Base-by-base conservation (phyloP, 2,797 vertebrate genomes). In the Steatocranus sp. region DNA sequence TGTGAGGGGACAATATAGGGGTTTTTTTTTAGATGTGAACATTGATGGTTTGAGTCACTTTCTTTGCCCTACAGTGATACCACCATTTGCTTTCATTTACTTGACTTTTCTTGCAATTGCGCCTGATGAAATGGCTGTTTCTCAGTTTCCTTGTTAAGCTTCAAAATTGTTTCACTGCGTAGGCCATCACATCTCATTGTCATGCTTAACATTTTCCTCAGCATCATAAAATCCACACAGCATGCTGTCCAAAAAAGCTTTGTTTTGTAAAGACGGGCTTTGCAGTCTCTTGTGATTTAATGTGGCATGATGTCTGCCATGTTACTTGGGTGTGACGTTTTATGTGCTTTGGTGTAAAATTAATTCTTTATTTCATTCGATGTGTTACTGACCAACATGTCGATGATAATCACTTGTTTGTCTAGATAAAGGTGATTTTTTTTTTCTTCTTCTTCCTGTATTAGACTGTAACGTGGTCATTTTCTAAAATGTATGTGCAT, bases 81-180 rank as follows among this genome's bases (percentile, higher is more conserved):
- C 85, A 61, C 75, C 66, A 82, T 80, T 89, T 80, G 81, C 76
- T 85, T 91, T 83, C 32, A 81, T 92, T 93, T 87, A 81, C 73
- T 77, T 81, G 78, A 87, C 88, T 82, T 87, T 90, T 81, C 81
- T 87, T n/a, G 68, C 66, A 75, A 84, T 84, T 81, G 84, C 89
- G 85, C 89, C 90, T 92, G 90, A 93, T 93, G 93, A 93, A 93
- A 93, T 87, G 85, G 91, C 92, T 92, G 93, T 94, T 93, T 77
- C 84, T 90, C 89, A 86, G 92, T 93, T 82, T 81, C 73, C 88
- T 84, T 89, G 86, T 91, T 88, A 68, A 25, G 63, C 88, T 91
- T 88, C 81, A 84, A 49, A 85, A 83, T 81, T 61, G 79, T 73
- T 66, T 77, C 32, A 5, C 86, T 84, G 12, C 74, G 81, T 89